Evolutionary conservation across 35 echinoderm and acorn worm species (phyloP).

Genomic region (Ptychodera flava): DNA sequence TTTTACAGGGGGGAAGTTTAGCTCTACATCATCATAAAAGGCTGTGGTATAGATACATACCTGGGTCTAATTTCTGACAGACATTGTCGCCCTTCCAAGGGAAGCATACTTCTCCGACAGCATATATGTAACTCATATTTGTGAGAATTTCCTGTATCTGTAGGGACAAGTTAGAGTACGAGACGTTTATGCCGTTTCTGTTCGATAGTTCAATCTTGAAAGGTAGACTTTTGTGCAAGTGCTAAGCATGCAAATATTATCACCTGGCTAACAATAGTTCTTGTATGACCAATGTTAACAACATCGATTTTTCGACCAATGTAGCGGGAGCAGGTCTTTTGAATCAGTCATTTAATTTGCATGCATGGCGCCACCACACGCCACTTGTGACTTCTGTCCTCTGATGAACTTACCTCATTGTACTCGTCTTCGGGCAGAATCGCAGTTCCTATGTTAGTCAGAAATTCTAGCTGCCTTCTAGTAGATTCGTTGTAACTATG

Average conservation of each 20-base stretch:
- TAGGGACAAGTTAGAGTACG: background rate
- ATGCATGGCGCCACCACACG: background rate
- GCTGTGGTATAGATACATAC: too few species aligned
- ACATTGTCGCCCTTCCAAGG: constrained; percentile 17
- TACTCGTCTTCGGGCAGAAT: background rate
- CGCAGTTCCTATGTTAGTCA: background rate
- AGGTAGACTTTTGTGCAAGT: background rate
- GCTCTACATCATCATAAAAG: too few species aligned
- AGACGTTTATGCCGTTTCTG: background rate
- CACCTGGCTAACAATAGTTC: background rate
- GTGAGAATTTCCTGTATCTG: constrained; percentile 31
- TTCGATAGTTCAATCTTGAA: background rate
- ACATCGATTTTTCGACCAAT: too few species aligned
- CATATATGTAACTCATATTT: constrained; percentile 62
- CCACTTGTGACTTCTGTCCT: background rate
- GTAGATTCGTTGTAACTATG: background rate
- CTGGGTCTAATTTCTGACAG: constrained; percentile 55
- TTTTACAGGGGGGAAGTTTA: too few species aligned
- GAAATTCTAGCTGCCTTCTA: background rate
- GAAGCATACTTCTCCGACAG: constrained; percentile 35
- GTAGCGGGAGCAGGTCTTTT: background rate
- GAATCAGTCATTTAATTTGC: background rate
- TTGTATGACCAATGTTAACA: too few species aligned
- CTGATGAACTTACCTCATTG: background rate
- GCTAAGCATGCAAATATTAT: background rate